Conservation (phyloP, 2,888 invertebrate genomes). For the Lepetodrilus schrolli region DNA sequence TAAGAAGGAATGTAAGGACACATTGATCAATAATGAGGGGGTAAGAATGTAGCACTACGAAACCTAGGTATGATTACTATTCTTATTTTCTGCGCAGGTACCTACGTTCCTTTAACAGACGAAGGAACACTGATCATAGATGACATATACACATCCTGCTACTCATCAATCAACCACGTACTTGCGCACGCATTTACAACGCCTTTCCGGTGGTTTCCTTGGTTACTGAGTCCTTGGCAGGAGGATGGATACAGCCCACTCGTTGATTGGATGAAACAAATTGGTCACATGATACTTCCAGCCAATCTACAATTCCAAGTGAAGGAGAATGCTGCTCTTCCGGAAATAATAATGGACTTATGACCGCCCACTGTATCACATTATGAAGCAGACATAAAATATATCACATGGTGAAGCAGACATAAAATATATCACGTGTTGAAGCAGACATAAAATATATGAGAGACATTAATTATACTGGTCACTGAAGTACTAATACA, state of each 20-base stretch:
- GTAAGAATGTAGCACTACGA: too few relatives aligned
- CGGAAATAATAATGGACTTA: neutral
- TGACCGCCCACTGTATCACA: too few relatives aligned
- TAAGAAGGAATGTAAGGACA: too few relatives aligned
- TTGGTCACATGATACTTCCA: slow-evolving; percentile 30
- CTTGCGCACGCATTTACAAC: slow-evolving; percentile 41
- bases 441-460: too few relatives aligned
- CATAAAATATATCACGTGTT: too few relatives aligned
- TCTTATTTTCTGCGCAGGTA: slow-evolving; percentile 40
- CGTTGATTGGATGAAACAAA: neutral
- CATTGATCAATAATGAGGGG: too few relatives aligned
- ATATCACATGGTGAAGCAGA: neutral
- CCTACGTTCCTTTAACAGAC: slow-evolving; percentile 56
- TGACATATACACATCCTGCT: slow-evolving; percentile 51
- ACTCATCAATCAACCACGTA: slow-evolving; percentile 51
- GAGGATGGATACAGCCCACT: slow-evolving; percentile 26
- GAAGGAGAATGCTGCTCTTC: neutral
- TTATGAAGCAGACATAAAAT: neutral
- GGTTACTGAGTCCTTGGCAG: slow-evolving; percentile 18
- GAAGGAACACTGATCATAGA: slow-evolving; percentile 56
- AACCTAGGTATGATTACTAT: neutral
- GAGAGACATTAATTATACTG: too few relatives aligned
- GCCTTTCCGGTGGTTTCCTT: slow-evolving; percentile 44
- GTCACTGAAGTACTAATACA: neutral
- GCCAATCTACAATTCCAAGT: slow-evolving; percentile 6